Conservation (phyloP, 1,140 invertebrate species). For the Drosophila tropicalis region DNA sequence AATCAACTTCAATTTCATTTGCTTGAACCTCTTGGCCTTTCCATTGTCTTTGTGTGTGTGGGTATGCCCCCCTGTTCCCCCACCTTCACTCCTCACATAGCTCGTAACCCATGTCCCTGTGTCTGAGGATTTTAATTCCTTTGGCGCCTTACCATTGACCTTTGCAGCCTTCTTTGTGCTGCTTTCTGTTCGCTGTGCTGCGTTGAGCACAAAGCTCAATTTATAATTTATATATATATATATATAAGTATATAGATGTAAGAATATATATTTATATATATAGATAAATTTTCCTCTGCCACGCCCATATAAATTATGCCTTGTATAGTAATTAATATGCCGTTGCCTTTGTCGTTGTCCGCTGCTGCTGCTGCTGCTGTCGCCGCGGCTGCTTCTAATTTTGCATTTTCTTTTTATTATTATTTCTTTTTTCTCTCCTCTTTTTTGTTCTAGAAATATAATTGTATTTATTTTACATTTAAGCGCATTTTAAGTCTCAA, state of each 20-base stretch:
- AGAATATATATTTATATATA: conserved; percentile 22
- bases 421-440: conserved; percentile 15
- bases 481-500: conserved; percentile 78
- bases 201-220: conserved; percentile 57
- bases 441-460: conserved; percentile 60
- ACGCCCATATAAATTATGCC: conserved; percentile 67
- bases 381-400: conserved; percentile 52
- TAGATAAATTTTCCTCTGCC: conserved; percentile 57
- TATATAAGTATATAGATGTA: conserved; percentile 39
- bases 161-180: conserved; percentile 31
- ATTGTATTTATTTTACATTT: conserved; percentile 81
- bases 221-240: conserved; percentile 77
- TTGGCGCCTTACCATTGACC: conserved; percentile 51
- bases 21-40: background rate
- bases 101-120: background rate
- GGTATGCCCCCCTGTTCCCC: background rate
- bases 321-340: conserved; percentile 79
- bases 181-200: conserved; percentile 11
- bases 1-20: conserved; percentile 4
- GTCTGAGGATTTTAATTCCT: conserved; percentile 43
- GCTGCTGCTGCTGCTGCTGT: conserved; percentile 16
- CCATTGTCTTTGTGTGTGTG: background rate
- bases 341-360: conserved; percentile 49
- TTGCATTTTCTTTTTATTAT: conserved; percentile 56
- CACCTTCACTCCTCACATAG: background rate